Conservation (phyloP, 2,888 invertebrate genomes). For the Hesperia comma region DNA sequence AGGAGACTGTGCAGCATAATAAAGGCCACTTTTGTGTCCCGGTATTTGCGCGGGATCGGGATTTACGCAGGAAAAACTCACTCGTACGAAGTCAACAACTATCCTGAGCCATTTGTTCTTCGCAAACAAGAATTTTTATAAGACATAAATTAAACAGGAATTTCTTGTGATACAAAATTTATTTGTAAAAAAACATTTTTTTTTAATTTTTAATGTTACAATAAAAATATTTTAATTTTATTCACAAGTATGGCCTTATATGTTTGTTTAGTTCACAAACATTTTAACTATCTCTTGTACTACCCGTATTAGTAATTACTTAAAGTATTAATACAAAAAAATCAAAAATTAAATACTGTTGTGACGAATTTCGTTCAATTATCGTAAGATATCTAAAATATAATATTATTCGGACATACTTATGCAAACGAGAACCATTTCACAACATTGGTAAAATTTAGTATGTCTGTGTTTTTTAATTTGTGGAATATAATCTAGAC, state of each 20-base stretch:
- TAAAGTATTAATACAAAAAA: conserved; percentile 20
- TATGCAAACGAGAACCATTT: too few species aligned
- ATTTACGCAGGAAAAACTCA: too few species aligned
- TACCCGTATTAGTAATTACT: conserved; percentile 69
- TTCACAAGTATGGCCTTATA: conserved; percentile 54
- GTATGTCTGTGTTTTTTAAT: too few species aligned
- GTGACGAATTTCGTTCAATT: conserved; percentile 36
- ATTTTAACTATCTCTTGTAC: conserved; percentile 55
- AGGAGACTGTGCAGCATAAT: too few species aligned
- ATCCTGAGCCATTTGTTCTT: too few species aligned
- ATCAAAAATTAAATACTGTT: conserved; percentile 18
- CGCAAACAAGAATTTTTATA: too few species aligned
- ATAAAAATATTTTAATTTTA: background rate
- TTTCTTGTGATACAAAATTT: conserved; percentile 45
- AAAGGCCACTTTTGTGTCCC: too few species aligned
- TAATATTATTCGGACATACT: too few species aligned
- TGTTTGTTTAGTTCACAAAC: conserved; percentile 47
- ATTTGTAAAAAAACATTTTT: conserved; percentile 56
- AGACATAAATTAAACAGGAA: background rate
- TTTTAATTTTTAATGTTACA: conserved; percentile 36
- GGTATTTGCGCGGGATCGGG: too few species aligned
- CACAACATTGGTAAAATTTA: too few species aligned
- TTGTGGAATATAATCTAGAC: too few species aligned
- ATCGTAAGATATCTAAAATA: conserved; percentile 4
- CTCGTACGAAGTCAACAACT: too few species aligned